phyloP scores from a whole-genome alignment of 2,797 vertebrate species.

The Arnoldichthys spilopterus region DNA sequence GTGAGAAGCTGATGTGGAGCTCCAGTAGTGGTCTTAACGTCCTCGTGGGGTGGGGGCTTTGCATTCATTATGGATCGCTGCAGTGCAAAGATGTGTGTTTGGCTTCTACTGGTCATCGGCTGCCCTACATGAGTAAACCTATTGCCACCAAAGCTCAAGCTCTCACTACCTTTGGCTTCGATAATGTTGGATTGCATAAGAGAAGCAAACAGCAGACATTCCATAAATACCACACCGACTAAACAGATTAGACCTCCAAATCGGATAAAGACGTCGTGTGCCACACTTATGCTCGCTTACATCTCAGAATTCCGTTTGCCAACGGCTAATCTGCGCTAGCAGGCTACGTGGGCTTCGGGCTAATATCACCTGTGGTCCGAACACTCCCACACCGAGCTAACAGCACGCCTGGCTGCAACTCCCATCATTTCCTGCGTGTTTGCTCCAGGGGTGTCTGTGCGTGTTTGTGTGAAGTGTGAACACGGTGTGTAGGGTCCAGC shows the following conservation, averaged over 20 bases:
- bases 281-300: not conserved
- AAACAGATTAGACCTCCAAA: constrained; percentile 62
- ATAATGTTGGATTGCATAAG: constrained; percentile 31
- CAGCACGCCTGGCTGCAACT: not conserved
- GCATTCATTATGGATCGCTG: not conserved
- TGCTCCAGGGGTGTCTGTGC: not conserved
- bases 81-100: not conserved
- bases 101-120: not conserved
- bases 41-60: not conserved
- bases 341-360: not conserved
- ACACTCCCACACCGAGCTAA: not conserved
- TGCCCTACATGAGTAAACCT: not conserved
- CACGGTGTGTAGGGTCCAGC: not conserved
- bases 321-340: not conserved
- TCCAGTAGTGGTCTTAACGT: not conserved
- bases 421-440: not conserved
- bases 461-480: not conserved
- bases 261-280: not conserved
- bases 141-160: not conserved
- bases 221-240: constrained; percentile 51
- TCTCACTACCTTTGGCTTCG: not conserved
- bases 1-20: not conserved
- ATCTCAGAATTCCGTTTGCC: not conserved
- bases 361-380: not conserved
- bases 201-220: constrained; percentile 44